Evolutionary conservation across 2,888 invertebrate species (phyloP).

Genomic region (Dinocampus coccinellae): DNA sequence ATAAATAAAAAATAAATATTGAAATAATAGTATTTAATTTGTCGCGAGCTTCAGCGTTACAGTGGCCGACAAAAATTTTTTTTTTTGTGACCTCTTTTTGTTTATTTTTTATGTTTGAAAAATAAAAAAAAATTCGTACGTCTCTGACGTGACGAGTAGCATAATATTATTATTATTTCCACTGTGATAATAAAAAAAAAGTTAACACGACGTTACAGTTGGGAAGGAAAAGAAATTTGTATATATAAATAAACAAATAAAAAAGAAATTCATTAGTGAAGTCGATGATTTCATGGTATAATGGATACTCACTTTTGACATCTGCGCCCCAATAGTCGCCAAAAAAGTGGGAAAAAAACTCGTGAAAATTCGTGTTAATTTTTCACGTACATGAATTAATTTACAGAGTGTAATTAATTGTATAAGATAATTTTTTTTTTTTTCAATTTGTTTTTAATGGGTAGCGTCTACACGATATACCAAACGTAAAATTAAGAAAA

Average conservation of each 20-base stretch:
- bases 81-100: constrained; percentile 23
- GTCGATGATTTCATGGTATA: constrained; percentile 59
- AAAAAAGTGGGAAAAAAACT: constrained; percentile 68
- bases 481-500: no score
- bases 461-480: constrained; percentile 42
- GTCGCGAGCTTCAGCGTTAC: constrained; percentile 25
- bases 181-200: constrained; percentile 11
- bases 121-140: constrained; percentile 29
- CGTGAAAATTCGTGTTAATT: constrained; percentile 68
- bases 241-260: no score
- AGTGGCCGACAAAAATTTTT: constrained; percentile 25
- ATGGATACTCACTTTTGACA: constrained; percentile 67
- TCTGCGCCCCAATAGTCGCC: constrained; percentile 69
- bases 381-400: constrained; percentile 60
- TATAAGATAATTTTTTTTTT: constrained; percentile 45
- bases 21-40: constrained; percentile 9
- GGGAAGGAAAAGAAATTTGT: no score
- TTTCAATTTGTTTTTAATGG: constrained; percentile 45
- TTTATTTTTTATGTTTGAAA: no score
- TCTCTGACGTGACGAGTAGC: constrained; percentile 13
- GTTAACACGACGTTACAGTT: neutral
- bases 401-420: constrained; percentile 50
- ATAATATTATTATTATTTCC: constrained; percentile 25
- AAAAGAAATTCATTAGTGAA: constrained; percentile 59
- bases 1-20: constrained; percentile 7